Conservation (phyloP, 2,888 invertebrate species). For the Nemurella pictetii region DNA sequence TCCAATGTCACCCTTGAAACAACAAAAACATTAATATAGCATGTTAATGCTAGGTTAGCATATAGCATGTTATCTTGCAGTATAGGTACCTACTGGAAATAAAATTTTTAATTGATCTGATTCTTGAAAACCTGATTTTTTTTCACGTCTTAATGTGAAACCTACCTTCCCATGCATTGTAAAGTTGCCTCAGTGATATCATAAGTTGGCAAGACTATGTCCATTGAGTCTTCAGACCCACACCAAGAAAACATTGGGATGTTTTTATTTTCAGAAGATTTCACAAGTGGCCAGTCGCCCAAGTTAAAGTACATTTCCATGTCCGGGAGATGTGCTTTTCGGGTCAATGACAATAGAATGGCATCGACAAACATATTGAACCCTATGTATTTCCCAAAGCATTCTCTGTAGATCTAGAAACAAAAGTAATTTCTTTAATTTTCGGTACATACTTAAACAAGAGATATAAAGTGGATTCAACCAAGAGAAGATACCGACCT, state of each 20-base stretch:
- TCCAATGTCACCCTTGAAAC: conserved; percentile 78
- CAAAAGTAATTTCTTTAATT: too few relatives aligned
- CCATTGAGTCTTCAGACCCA: conserved; percentile 80
- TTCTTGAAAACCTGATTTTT: conserved; percentile 26
- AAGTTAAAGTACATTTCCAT: conserved; percentile 89
- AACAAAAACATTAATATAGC: conserved; percentile 40
- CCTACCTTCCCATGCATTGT: conserved; percentile 88
- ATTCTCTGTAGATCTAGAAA: conserved; percentile 73
- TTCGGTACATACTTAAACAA: too few relatives aligned
- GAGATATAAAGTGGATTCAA: too few relatives aligned
- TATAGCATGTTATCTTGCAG: too few relatives aligned
- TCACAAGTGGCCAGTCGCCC: conserved; percentile 92
- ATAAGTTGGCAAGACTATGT: conserved; percentile 94
- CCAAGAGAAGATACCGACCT: too few relatives aligned
- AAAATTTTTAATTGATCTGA: conserved; percentile 29
- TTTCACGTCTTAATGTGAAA: too few relatives aligned
- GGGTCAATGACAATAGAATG: conserved; percentile 75
- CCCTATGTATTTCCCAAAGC: conserved; percentile 92
- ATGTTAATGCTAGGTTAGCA: too few relatives aligned
- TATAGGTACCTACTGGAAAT: conserved; percentile 12
- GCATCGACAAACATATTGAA: conserved; percentile 96
- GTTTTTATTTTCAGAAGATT: conserved; percentile 57
- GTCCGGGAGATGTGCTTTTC: conserved; percentile 82
- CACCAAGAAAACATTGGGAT: conserved; percentile 95
- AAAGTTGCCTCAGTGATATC: conserved; percentile 90